phyloP scores from a whole-genome alignment of 2,113 vertebrate genomes.

The Otus sunia region DNA sequence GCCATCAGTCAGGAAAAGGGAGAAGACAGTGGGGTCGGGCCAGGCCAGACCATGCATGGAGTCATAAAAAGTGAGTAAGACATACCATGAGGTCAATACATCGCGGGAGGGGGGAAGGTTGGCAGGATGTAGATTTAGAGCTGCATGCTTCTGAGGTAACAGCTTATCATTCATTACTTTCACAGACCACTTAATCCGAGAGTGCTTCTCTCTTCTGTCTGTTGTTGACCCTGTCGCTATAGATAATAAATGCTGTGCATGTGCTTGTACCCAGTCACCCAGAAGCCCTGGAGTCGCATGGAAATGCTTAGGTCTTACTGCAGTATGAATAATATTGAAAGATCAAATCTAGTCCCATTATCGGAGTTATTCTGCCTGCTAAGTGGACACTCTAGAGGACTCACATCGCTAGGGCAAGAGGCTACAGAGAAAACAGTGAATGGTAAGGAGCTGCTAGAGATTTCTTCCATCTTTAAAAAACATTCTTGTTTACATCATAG shows the following conservation, averaged over 20 bases:
- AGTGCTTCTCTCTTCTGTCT: not conserved
- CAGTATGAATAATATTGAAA: not conserved
- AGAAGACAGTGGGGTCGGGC: not conserved
- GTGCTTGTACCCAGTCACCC: not conserved
- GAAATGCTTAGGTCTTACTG: not conserved
- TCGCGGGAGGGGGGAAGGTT: not conserved
- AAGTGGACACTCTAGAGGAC: accelerated
- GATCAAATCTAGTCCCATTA: not conserved
- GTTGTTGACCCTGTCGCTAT: not conserved
- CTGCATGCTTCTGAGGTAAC: constrained; percentile 5
- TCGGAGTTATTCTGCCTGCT: not conserved
- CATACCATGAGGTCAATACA: not conserved
- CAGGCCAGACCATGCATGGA: not conserved
- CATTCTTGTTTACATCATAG: not conserved
- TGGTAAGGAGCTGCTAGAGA: not conserved
- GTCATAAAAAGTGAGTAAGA: not conserved
- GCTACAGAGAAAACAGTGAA: not conserved
- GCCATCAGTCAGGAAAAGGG: not conserved
- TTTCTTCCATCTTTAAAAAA: not conserved
- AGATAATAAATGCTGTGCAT: constrained; percentile 8
- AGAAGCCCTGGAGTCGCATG: not conserved
- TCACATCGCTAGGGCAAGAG: accelerated
- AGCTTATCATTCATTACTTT: constrained; percentile 16
- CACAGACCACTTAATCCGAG: constrained; percentile 14
- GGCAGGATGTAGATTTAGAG: not conserved